Evolutionary conservation across 1,140 invertebrate genomes (phyloP).

Genomic region (Ericerus pela): DNA sequence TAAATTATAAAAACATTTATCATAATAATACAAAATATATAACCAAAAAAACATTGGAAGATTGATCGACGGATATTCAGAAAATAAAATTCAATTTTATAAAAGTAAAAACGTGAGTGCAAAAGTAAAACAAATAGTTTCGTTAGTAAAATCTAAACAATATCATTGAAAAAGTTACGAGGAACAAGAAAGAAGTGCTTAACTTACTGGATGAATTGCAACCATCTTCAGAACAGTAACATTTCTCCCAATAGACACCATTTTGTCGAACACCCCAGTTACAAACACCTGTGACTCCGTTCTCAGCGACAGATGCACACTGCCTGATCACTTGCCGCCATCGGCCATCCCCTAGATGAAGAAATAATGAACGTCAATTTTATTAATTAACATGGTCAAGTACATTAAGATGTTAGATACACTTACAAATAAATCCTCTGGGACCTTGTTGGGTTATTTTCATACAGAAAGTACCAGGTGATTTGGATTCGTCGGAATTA

Average conservation of each 20-base stretch:
- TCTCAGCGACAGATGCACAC: slow-evolving; percentile 78
- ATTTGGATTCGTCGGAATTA: slow-evolving; percentile 71
- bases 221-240: slow-evolving; percentile 75
- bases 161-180: too few species aligned
- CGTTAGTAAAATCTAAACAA: too few species aligned
- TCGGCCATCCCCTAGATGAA: slow-evolving; percentile 65
- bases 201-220: slow-evolving; percentile 65
- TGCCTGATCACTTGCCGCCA: slow-evolving; percentile 81
- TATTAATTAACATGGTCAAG: not conserved
- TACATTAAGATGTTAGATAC: not conserved
- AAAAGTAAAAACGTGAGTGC: too few species aligned
- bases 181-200: too few species aligned
- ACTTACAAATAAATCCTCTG: slow-evolving; percentile 78
- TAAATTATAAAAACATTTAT: too few species aligned
- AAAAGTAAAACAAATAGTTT: too few species aligned
- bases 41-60: too few species aligned
- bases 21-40: too few species aligned
- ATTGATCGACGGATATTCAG: too few species aligned
- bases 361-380: slow-evolving; percentile 18
- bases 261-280: slow-evolving; percentile 88
- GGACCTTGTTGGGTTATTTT: slow-evolving; percentile 79
- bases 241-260: slow-evolving; percentile 88
- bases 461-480: slow-evolving; percentile 86
- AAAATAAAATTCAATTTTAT: too few species aligned
- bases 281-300: slow-evolving; percentile 77